Conservation (phyloP, 2,113 vertebrate genomes). For the Lepidothrix coronata region DNA sequence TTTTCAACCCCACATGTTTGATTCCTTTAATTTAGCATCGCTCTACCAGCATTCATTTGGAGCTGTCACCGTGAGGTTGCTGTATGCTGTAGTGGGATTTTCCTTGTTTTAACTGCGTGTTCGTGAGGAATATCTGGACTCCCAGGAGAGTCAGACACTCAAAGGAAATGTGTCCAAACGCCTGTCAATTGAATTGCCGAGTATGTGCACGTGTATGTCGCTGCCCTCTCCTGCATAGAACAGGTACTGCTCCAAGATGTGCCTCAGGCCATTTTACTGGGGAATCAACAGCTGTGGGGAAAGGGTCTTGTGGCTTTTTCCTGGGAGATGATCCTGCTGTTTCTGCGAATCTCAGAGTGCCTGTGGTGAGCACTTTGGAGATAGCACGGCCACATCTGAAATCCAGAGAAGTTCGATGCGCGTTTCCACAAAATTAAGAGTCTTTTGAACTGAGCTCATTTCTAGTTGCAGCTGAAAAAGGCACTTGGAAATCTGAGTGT, state of each 20-base stretch:
- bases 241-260: conserved; percentile 18
- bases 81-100: neutral
- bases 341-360: neutral
- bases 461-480: neutral
- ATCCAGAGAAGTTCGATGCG: neutral
- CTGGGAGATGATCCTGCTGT: neutral
- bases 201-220: neutral
- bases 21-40: neutral
- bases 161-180: neutral
- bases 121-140: neutral
- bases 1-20: neutral
- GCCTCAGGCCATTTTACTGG: neutral
- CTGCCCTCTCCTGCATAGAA: conserved; percentile 57
- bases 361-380: neutral
- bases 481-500: neutral
- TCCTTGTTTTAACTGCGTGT: neutral
- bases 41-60: neutral
- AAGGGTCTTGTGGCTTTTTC: neutral
- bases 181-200: rapidly evolving
- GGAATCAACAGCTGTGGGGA: neutral
- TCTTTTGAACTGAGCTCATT: neutral
- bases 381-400: neutral
- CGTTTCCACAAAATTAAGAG: neutral
- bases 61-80: neutral
- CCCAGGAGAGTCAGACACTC: neutral